phyloP scores from a whole-genome alignment of 2,113 vertebrate species.

The Xiphophorus hellerii region DNA sequence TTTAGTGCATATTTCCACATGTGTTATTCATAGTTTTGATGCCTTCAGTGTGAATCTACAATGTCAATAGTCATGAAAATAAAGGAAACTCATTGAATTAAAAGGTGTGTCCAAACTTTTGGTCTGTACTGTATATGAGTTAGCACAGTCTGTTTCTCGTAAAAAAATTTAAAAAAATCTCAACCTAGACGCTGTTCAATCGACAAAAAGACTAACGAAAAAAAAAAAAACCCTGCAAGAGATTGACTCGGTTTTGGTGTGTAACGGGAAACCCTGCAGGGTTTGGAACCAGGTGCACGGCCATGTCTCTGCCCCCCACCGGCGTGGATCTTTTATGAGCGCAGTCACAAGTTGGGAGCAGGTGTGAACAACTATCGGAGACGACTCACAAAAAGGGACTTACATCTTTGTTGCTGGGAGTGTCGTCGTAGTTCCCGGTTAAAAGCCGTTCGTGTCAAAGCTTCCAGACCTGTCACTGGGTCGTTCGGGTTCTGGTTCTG shows the following conservation, averaged over 20 bases:
- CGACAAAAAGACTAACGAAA: background rate
- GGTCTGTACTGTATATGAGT: background rate
- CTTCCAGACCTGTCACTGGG: too few relatives aligned
- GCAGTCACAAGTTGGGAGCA: conserved; percentile 55
- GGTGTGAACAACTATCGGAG: conserved; percentile 38
- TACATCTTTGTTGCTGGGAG: conserved; percentile 13
- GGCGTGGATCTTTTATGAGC: conserved; percentile 48
- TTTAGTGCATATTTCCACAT: too few relatives aligned
- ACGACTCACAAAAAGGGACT: conserved; percentile 33
- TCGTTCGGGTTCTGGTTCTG: too few relatives aligned
- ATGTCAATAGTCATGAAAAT: too few relatives aligned
- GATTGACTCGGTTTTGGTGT: conserved; percentile 28
- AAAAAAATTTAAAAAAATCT: too few relatives aligned
- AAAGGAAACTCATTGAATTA: too few relatives aligned
- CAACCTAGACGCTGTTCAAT: background rate
- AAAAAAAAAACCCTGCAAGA: conserved; percentile 23
- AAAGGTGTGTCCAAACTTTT: too few relatives aligned
- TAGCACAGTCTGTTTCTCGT: background rate
- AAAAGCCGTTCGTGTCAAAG: conserved; percentile 7
- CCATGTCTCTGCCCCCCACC: conserved; percentile 39
- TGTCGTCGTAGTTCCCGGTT: conserved; percentile 18
- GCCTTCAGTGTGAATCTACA: too few relatives aligned
- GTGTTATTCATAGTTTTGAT: too few relatives aligned
- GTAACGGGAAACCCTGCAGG: conserved; percentile 56
- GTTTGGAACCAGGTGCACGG: conserved; percentile 58